These are phyloP conservation scores for Nothura maculosa DNA, from an alignment of 2,797 vertebrate genomes.

Conservation along the genomic window DNA sequence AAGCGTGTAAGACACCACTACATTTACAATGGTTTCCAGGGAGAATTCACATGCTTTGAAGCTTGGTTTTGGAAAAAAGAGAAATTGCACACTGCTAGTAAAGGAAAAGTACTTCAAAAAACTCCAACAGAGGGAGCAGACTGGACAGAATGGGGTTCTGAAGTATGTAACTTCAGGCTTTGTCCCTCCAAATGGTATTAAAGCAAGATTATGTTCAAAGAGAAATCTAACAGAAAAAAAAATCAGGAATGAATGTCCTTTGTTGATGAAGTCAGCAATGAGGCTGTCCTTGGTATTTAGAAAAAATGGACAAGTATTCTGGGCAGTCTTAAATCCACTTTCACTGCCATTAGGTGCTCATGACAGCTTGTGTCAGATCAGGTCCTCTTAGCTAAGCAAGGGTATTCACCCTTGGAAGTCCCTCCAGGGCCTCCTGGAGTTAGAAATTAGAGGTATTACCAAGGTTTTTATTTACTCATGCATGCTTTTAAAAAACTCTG, in stretches of 20 bases:
- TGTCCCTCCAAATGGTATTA: background rate
- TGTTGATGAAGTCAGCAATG: background rate
- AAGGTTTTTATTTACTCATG: background rate
- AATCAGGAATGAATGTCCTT: background rate
- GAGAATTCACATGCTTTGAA: background rate
- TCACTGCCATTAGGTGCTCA: background rate
- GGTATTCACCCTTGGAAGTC: background rate
- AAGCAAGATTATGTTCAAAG: background rate
- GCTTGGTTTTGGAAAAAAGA: background rate
- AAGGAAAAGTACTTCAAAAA: background rate
- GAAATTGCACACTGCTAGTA: background rate
- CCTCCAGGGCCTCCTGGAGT: background rate
- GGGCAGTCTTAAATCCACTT: background rate
- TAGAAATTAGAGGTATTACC: background rate
- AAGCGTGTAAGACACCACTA: background rate
- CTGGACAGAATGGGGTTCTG: background rate
- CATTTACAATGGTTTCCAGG: background rate
- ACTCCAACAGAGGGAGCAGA: constrained; percentile 27
- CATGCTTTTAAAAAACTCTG: background rate
- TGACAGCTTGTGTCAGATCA: background rate
- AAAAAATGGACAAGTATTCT: background rate
- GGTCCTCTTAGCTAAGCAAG: background rate
- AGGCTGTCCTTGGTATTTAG: background rate
- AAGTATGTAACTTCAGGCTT: background rate
- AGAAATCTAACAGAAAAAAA: background rate